These are phyloP conservation scores for Verasper variegatus DNA, from an alignment of 2,113 vertebrate species.

Conservation along the genomic window DNA sequence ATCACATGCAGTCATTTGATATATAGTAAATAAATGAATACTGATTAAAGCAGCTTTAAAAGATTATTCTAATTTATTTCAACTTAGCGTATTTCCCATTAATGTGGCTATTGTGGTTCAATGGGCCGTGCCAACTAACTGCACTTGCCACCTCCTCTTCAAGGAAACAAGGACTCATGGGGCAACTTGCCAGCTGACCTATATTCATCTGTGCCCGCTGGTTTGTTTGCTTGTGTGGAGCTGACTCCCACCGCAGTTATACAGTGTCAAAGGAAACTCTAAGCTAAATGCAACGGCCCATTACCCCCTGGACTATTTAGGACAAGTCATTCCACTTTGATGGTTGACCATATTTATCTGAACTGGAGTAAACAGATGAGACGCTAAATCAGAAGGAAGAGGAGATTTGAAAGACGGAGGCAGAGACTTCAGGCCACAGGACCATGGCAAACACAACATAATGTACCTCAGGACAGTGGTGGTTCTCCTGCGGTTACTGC, in stretches of 20 bases:
- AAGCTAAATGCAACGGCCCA: not conserved
- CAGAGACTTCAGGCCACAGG: not conserved
- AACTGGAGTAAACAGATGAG: not conserved
- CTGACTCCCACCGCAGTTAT: not conserved
- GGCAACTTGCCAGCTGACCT: slow-evolving; percentile 3
- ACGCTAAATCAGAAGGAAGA: not conserved
- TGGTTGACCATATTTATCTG: not conserved
- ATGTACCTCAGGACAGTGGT: too few relatives aligned
- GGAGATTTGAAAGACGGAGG: not conserved
- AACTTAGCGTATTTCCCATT: not conserved
- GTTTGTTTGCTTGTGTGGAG: not conserved
- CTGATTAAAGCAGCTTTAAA: too few relatives aligned
- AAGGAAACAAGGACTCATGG: not conserved
- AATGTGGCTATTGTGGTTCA: not conserved
- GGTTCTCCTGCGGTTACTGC: too few relatives aligned
- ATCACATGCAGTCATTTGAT: too few relatives aligned
- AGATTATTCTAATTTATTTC: not conserved
- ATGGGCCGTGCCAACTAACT: not conserved
- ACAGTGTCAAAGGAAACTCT: not conserved
- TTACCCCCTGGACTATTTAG: not conserved
- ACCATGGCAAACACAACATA: too few relatives aligned
- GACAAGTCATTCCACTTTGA: not conserved
- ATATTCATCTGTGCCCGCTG: not conserved
- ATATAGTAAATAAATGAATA: too few relatives aligned
- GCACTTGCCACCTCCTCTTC: not conserved